A percentile compares a stretch with the other conserved stretches of the same genome.
Evolutionary conservation across 2,797 vertebrate genomes (phyloP).

Genomic region (Pachyuromys duprasi): DNA sequence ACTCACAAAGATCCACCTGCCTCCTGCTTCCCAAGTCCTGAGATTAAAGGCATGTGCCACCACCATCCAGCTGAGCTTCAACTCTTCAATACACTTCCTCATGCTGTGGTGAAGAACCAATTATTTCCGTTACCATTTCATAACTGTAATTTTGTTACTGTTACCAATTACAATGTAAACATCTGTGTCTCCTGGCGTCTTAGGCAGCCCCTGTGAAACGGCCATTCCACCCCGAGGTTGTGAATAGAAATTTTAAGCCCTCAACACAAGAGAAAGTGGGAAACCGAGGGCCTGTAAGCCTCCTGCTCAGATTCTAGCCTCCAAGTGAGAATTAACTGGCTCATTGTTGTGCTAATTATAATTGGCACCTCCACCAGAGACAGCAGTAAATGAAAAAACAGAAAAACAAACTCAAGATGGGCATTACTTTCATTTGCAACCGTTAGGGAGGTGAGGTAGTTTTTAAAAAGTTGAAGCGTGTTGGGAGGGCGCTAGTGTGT

Average conservation of each 20-base stretch:
- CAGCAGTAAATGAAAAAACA: not conserved
- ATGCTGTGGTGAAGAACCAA: not conserved
- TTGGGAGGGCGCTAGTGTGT: not conserved
- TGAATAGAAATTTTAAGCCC: not conserved
- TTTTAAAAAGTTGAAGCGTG: not conserved
- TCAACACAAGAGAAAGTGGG: not conserved
- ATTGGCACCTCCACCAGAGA: not conserved
- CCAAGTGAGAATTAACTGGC: not conserved
- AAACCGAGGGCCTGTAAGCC: not conserved
- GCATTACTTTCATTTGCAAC: not conserved
- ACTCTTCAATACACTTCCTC: not conserved
- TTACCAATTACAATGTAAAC: not conserved
- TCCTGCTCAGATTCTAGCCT: not conserved
- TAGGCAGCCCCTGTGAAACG: not conserved
- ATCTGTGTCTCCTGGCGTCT: not conserved
- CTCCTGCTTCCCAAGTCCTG: too few relatives aligned
- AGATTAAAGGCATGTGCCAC: too few relatives aligned
- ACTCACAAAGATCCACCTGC: too few relatives aligned
- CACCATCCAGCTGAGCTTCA: too few relatives aligned
- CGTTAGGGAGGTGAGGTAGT: not conserved
- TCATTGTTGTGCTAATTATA: not conserved
- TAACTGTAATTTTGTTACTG: not conserved
- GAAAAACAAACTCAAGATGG: conserved; percentile 12
- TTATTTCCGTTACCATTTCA: not conserved
- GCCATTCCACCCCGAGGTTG: not conserved